phyloP scores from a whole-genome alignment of 2,113 vertebrate species.

The Microtus montanus region DNA sequence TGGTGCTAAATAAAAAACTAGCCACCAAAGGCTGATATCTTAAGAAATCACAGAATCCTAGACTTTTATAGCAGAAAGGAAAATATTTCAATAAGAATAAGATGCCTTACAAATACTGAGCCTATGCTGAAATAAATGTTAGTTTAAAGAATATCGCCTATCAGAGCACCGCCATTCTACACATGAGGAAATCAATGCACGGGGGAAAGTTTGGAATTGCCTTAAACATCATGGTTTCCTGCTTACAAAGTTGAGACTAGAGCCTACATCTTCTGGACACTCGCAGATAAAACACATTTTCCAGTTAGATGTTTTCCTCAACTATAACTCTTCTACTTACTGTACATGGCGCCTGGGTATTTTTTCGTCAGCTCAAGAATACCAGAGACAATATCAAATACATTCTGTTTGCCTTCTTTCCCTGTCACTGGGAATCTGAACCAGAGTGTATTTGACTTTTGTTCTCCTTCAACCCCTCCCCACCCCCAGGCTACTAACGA shows the following conservation, averaged over 20 bases:
- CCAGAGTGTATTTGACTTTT: conserved; percentile 10
- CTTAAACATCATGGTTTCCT: conserved; percentile 26
- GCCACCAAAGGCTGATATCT: neutral
- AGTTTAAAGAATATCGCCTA: neutral
- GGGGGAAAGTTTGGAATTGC: neutral
- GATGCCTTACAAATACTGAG: conserved; percentile 53
- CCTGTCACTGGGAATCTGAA: neutral
- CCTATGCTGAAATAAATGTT: conserved; percentile 47
- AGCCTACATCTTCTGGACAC: conserved; percentile 4
- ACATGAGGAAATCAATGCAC: conserved; percentile 22
- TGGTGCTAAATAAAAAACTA: conserved; percentile 47
- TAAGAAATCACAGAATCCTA: conserved; percentile 46
- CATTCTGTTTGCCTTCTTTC: conserved; percentile 5
- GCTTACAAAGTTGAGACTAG: neutral
- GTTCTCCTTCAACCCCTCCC: neutral
- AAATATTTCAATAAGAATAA: conserved; percentile 52
- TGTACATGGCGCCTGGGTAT: neutral
- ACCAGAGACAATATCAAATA: conserved; percentile 24
- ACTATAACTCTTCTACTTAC: neutral
- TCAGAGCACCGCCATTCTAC: conserved; percentile 14
- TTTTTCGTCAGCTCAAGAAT: conserved; percentile 44
- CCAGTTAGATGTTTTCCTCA: neutral
- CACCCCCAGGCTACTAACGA: neutral
- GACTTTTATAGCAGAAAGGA: conserved; percentile 38
- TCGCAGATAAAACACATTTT: neutral